These are phyloP conservation scores for Brachionus rotundiformis DNA, from an alignment of 1,140 invertebrate genomes.

Conservation along the genomic window DNA sequence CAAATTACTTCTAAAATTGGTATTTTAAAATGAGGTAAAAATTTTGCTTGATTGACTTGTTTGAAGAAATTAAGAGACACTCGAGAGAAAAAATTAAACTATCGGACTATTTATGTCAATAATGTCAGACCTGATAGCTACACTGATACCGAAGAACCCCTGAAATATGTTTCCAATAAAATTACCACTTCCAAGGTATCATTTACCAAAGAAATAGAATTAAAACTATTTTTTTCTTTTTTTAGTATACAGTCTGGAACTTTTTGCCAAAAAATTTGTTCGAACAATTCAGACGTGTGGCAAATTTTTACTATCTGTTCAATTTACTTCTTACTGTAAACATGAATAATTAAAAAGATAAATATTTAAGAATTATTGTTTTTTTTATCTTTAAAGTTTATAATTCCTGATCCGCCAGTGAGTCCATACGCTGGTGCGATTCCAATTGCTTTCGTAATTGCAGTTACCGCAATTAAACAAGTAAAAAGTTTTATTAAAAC, in stretches of 20 bases:
- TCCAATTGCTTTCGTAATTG: conserved; percentile 76
- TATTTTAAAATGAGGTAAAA: conserved; percentile 19
- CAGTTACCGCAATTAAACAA: conserved; percentile 71
- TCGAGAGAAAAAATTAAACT: conserved; percentile 29
- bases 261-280: conserved; percentile 81
- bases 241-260: conserved; percentile 80
- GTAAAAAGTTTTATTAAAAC: too few relatives aligned
- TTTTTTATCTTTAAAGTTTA: conserved; percentile 3
- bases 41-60: background rate
- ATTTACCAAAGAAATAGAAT: background rate
- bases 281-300: conserved; percentile 80
- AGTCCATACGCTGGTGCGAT: conserved; percentile 73
- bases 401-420: conserved; percentile 29
- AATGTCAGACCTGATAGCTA: background rate
- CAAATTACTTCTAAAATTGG: background rate
- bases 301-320: conserved; percentile 81
- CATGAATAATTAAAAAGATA: too few relatives aligned
- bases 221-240: conserved; percentile 69
- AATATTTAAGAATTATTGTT: background rate
- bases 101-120: background rate
- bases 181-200: background rate
- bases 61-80: conserved; percentile 15
- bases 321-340: conserved; percentile 73
- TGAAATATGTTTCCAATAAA: background rate
- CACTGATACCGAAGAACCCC: background rate